Conservation (phyloP, 2,797 vertebrate genomes). For the Rhynchotus rufescens region DNA sequence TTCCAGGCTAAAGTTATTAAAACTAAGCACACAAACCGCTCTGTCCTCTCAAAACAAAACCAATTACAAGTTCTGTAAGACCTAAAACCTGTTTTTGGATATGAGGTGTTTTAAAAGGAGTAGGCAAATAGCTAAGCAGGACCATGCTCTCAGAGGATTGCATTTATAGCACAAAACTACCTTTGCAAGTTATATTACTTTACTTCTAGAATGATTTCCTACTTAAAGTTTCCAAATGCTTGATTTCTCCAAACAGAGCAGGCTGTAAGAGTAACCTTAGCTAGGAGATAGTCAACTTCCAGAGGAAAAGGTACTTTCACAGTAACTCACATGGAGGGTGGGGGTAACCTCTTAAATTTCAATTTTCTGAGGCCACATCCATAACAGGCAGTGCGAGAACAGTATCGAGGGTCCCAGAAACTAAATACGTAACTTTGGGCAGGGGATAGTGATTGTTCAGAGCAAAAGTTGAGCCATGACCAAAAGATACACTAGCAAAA, state of each 20-base stretch:
- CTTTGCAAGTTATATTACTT: background rate
- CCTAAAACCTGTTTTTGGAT: background rate
- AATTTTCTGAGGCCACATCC: background rate
- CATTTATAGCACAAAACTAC: accelerated
- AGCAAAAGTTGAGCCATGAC: background rate
- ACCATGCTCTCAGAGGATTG: background rate
- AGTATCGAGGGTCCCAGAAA: background rate
- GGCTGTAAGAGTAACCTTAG: accelerated
- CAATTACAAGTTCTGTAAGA: background rate
- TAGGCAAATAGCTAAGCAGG: background rate
- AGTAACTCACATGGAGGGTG: background rate
- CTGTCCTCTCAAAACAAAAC: background rate
- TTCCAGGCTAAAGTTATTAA: background rate
- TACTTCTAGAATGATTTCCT: background rate
- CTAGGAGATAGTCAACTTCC: background rate
- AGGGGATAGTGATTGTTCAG: background rate
- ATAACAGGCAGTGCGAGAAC: accelerated
- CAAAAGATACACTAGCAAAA: background rate
- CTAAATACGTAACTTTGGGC: background rate
- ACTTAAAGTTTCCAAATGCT: background rate
- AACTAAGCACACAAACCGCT: background rate
- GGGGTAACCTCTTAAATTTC: no score
- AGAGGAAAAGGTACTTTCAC: background rate
- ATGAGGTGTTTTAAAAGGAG: background rate
- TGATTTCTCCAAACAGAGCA: accelerated